Percentiles rank a stretch among this genome's conserved stretches.
phyloP scores from a whole-genome alignment of 2,888 invertebrate genomes.

The Hirudinaria manillensis region DNA sequence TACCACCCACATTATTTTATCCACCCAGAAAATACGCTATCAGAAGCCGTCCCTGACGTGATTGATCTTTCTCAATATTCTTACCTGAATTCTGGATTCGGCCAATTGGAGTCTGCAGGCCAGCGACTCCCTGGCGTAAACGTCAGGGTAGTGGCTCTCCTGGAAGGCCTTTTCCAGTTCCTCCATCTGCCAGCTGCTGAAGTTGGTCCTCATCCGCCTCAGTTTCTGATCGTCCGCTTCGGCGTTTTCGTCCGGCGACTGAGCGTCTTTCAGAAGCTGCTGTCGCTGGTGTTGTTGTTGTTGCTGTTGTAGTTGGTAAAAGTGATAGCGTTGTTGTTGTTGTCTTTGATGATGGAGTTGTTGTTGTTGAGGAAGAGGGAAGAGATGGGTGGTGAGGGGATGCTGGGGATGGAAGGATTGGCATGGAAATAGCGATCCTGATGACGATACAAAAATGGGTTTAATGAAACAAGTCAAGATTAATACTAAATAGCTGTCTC shows the following conservation, averaged over 20 bases:
- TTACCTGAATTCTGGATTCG: slow-evolving; percentile 96
- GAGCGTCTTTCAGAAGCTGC: neutral
- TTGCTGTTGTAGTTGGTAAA: slow-evolving; percentile 8
- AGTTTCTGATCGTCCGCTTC: slow-evolving; percentile 42
- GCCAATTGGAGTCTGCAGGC: slow-evolving; percentile 92
- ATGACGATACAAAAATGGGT: too few species aligned
- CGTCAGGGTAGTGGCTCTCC: slow-evolving; percentile 91
- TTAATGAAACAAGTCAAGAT: too few species aligned
- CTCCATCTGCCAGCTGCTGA: slow-evolving; percentile 64
- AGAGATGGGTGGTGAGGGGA: neutral
- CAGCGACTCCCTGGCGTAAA: slow-evolving; percentile 96
- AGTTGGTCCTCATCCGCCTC: slow-evolving; percentile 57
- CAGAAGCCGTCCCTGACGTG: neutral
- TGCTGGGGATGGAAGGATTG: too few species aligned
- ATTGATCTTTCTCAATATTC: slow-evolving; percentile 49
- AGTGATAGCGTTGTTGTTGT: slow-evolving; percentile 11
- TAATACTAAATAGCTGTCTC: too few species aligned
- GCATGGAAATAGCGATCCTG: too few species aligned
- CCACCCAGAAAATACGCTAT: neutral
- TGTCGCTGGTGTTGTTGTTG: neutral
- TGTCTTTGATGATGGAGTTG: neutral
- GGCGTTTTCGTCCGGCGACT: slow-evolving; percentile 26
- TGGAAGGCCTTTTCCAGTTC: slow-evolving; percentile 87
- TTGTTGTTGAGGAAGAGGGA: neutral
- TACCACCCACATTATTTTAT: too few species aligned